Conservation (phyloP, 2,888 invertebrate genomes). For the Gastracanthus pulcherrimus region DNA sequence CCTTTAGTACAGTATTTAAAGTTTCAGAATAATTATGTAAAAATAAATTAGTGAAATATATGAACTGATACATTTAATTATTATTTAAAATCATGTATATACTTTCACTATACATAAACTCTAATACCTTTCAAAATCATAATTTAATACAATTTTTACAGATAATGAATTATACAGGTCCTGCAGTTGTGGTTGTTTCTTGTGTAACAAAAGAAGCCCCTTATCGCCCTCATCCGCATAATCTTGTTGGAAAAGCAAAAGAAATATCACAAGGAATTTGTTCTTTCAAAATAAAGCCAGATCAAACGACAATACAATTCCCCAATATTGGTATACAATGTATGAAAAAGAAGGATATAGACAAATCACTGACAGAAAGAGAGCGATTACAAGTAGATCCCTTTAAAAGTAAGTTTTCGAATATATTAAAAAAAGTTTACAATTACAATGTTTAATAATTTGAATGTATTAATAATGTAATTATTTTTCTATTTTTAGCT, state of each 20-base stretch:
- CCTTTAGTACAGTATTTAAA: too few species aligned
- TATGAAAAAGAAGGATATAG: conserved; percentile 95
- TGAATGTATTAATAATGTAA: neutral
- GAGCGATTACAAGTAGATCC: conserved; percentile 95
- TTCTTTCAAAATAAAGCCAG: conserved; percentile 61
- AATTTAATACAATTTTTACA: too few species aligned
- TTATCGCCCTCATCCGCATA: conserved; percentile 93
- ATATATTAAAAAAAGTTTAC: neutral
- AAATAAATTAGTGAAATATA: too few species aligned
- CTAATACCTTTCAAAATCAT: too few species aligned
- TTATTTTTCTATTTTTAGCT: conserved; percentile 79
- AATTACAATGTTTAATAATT: neutral
- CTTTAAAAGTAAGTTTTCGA: conserved; percentile 88
- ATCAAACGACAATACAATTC: conserved; percentile 88
- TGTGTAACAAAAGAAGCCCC: conserved; percentile 96
- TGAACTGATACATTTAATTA: too few species aligned
- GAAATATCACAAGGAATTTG: conserved; percentile 72
- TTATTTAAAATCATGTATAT: too few species aligned
- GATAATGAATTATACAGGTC: conserved; percentile 88
- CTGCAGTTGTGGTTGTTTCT: conserved; percentile 95
- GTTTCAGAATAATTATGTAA: neutral
- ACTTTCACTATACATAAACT: too few species aligned
- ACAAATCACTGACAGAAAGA: conserved; percentile 87
- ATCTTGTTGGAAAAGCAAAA: conserved; percentile 92
- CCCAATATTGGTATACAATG: conserved; percentile 97